Conservation (phyloP, 2,797 vertebrate genomes). For the Phalanger gymnotis region DNA sequence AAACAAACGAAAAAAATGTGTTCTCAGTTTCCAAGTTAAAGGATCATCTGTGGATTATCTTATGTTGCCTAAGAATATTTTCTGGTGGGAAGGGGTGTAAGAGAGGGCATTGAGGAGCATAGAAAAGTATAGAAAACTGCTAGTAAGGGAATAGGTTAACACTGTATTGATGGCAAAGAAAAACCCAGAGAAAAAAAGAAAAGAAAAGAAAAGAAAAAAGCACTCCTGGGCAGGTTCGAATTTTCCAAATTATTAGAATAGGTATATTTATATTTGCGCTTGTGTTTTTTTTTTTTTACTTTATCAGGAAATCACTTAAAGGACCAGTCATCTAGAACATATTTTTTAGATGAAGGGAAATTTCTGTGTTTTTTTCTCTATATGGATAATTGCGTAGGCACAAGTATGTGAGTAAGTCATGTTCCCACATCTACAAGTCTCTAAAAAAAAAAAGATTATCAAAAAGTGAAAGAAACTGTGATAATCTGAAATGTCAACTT, state of each 20-base stretch:
- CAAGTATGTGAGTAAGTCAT: background rate
- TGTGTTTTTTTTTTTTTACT: background rate
- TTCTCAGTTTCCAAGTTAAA: conserved; percentile 4
- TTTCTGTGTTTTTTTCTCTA: background rate
- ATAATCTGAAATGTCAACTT: conserved; percentile 8
- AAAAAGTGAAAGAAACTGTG: conserved; percentile 21
- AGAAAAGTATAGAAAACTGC: background rate
- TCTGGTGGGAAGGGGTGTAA: conserved; percentile 27
- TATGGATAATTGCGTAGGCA: conserved; percentile 32
- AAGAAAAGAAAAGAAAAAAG: background rate
- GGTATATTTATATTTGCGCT: background rate
- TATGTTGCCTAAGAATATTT: conserved; percentile 35
- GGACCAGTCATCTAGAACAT: background rate
- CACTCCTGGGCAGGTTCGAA: background rate
- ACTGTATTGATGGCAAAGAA: background rate
- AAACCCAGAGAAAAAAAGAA: too few relatives aligned
- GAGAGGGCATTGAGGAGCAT: conserved; percentile 31
- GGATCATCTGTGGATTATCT: conserved; percentile 7
- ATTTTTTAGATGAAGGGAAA: conserved; percentile 20
- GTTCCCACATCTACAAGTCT: conserved; percentile 13
- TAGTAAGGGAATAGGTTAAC: background rate
- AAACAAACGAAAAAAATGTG: background rate
- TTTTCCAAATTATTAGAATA: background rate
- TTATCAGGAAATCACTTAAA: background rate
- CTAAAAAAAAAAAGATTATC: conserved; percentile 22